A percentile compares a stretch with the other conserved stretches of the same genome.
These are phyloP conservation scores for Bombyx huttoni DNA, from an alignment of 2,888 invertebrate genomes.

Conservation along the genomic window DNA sequence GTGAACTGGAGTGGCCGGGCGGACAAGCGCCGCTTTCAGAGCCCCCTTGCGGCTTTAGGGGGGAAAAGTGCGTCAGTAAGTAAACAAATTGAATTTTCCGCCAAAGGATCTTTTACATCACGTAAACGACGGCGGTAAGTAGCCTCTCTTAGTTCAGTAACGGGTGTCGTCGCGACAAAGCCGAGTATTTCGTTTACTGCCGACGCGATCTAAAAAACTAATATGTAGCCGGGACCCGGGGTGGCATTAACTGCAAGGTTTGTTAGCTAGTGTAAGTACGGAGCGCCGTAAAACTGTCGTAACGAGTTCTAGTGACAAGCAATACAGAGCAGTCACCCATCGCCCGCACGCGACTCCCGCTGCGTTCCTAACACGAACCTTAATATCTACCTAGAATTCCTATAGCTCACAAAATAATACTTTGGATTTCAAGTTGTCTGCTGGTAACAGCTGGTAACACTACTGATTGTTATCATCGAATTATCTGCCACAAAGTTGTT, in stretches of 20 bases:
- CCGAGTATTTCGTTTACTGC: conserved; percentile 27
- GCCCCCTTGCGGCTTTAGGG: conserved; percentile 91
- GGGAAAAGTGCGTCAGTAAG: conserved; percentile 92
- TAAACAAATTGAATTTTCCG: conserved; percentile 19
- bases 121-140: conserved; percentile 35
- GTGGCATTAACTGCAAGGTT: conserved; percentile 49
- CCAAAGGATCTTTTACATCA: neutral
- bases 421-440: too few relatives aligned
- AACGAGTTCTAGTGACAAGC: conserved; percentile 34
- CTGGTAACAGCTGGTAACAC: too few relatives aligned
- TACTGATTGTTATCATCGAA: too few relatives aligned
- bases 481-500: too few relatives aligned
- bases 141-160: conserved; percentile 26
- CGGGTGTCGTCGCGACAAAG: conserved; percentile 13
- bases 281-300: conserved; percentile 44
- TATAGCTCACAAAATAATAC: conserved; percentile 1
- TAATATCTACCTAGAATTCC: conserved; percentile 18
- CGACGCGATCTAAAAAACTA: conserved; percentile 34
- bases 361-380: conserved; percentile 21
- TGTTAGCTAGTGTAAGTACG: conserved; percentile 34
- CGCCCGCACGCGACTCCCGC: conserved; percentile 41
- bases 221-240: conserved; percentile 26
- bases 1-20: conserved; percentile 83
- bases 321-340: conserved; percentile 32
- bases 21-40: conserved; percentile 85